Conservation (phyloP, 2,113 vertebrate species). For the Rhinolophus ferrumequinum region DNA sequence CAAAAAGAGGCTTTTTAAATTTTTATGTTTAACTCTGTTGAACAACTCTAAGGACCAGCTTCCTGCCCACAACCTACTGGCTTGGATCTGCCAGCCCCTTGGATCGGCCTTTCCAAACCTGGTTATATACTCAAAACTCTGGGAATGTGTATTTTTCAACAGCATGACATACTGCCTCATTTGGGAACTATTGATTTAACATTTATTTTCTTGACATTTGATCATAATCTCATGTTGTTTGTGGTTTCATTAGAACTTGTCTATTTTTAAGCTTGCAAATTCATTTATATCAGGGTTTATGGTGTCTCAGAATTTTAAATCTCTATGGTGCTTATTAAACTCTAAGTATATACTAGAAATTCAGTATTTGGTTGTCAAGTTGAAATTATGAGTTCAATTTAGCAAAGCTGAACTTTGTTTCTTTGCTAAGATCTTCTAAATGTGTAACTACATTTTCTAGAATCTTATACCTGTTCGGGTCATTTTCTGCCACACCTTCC, state of each 20-base stretch:
- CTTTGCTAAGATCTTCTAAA: not conserved
- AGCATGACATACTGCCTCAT: not conserved
- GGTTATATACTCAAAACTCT: not conserved
- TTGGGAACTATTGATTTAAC: not conserved
- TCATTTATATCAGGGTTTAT: not conserved
- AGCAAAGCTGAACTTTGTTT: not conserved
- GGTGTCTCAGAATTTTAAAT: constrained; percentile 32
- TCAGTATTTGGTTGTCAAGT: not conserved
- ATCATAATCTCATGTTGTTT: not conserved
- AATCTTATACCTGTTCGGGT: not conserved
- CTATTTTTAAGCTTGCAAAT: not conserved
- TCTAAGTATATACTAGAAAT: not conserved
- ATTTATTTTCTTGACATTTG: constrained; percentile 10
- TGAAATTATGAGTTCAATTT: constrained; percentile 11
- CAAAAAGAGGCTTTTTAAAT: not conserved
- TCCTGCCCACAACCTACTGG: not conserved
- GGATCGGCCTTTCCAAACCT: not conserved
- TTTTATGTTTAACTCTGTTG: not conserved
- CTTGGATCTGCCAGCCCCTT: not conserved
- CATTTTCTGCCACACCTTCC: not conserved
- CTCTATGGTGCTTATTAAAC: not conserved
- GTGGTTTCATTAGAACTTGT: not conserved
- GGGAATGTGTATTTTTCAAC: not conserved
- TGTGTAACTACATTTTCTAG: not conserved
- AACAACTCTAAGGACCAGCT: not conserved